Conservation (phyloP, 1,140 invertebrate genomes). For the Teleopsis dalmanni region DNA sequence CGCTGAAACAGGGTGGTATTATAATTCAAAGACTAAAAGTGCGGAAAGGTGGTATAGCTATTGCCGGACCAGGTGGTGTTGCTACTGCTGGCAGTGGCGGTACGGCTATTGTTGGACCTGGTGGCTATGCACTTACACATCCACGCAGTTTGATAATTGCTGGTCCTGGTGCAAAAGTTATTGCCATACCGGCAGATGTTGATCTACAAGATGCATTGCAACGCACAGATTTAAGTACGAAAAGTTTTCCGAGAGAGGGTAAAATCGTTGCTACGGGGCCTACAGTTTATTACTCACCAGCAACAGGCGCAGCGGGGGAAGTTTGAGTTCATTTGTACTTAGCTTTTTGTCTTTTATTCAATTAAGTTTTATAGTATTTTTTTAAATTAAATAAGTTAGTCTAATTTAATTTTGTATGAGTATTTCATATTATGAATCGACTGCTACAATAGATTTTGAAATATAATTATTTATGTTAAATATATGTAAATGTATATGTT, state of each 20-base stretch:
- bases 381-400: too few species aligned
- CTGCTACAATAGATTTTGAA: too few species aligned
- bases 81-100: constrained; percentile 64
- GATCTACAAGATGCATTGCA: constrained; percentile 46
- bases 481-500: too few species aligned
- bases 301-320: too few species aligned
- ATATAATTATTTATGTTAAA: too few species aligned
- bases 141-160: constrained; percentile 60
- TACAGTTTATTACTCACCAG: constrained; percentile 56
- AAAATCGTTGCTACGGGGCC: constrained; percentile 61
- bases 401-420: too few species aligned
- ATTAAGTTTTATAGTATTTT: too few species aligned
- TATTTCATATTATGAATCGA: too few species aligned
- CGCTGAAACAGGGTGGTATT: constrained; percentile 47
- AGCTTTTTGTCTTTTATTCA: too few species aligned
- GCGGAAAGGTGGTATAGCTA: constrained; percentile 61
- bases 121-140: constrained; percentile 61
- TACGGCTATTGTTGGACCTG: constrained; percentile 65
- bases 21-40: constrained; percentile 60
- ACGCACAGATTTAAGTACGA: constrained; percentile 25
- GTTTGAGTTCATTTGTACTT: too few species aligned
- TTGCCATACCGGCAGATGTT: constrained; percentile 52
- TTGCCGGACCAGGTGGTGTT: constrained; percentile 64
- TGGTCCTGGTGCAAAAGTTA: constrained; percentile 57
- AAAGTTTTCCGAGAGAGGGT: constrained; percentile 47